A percentile compares a stretch with the other conserved stretches of the same genome.
phyloP scores from a whole-genome alignment of 2,113 vertebrate species.

The Pardalotus punctatus region DNA sequence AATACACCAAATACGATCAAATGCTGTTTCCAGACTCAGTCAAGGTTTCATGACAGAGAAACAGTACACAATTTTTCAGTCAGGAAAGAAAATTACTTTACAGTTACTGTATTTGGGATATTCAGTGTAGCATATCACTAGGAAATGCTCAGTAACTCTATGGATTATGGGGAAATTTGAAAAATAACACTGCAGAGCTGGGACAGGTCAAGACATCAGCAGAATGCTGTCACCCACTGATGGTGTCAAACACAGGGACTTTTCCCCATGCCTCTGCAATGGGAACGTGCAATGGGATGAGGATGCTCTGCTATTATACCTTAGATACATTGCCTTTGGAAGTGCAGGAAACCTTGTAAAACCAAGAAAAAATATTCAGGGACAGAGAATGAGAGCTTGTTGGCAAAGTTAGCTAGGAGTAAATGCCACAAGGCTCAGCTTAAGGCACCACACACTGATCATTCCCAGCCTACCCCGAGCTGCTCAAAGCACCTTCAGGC shows the following conservation, averaged over 20 bases:
- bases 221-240: background rate
- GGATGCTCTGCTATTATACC: background rate
- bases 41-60: background rate
- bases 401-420: background rate
- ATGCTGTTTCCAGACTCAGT: background rate
- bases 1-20: background rate
- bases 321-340: background rate
- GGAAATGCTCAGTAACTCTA: background rate
- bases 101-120: background rate
- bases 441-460: fast-evolving
- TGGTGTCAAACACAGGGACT: background rate
- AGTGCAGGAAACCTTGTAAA: background rate
- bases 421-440: background rate
- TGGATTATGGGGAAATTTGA: background rate
- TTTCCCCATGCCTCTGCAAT: background rate
- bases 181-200: background rate
- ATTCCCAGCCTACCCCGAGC: background rate
- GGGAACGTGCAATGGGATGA: background rate
- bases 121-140: background rate
- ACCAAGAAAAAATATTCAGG: background rate
- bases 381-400: background rate
- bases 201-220: background rate
- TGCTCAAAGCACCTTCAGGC: background rate
- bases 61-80: background rate
- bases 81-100: background rate